Percentiles rank a stretch among this genome's conserved stretches.
phyloP scores from a whole-genome alignment of 2,113 vertebrate genomes.

The Chascanopsetta lugubris region DNA sequence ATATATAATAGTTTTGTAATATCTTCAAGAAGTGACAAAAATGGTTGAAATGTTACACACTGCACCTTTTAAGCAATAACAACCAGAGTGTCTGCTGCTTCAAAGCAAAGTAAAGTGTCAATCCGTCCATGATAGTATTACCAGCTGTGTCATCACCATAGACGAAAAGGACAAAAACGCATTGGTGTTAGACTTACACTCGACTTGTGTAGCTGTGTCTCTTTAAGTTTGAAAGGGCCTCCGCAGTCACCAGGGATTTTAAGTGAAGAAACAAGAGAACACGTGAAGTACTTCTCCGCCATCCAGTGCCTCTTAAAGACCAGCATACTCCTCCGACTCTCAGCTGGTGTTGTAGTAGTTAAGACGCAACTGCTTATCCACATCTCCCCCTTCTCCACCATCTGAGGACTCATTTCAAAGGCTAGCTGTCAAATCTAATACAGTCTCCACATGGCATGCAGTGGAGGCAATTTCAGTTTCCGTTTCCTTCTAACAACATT shows the following conservation, averaged over 20 bases:
- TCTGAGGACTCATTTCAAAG: constrained; percentile 21
- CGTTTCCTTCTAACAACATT: not conserved
- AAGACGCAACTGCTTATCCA: too few species aligned
- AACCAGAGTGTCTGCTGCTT: not conserved
- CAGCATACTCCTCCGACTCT: too few species aligned
- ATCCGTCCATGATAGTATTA: not conserved
- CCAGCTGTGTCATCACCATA: constrained; percentile 11
- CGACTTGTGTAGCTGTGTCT: not conserved
- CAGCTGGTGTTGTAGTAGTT: too few species aligned
- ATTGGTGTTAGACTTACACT: not conserved
- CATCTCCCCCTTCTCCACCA: constrained; percentile 3
- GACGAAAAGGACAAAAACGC: constrained; percentile 13
- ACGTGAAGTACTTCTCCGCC: too few species aligned
- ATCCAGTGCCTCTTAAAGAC: constrained; percentile 4
- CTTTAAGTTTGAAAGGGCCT: constrained; percentile 26
- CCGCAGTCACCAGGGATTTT: constrained; percentile 13
- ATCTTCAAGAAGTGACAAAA: too few species aligned
- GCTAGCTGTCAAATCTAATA: not conserved
- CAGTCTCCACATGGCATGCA: constrained; percentile 7
- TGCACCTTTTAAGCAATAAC: constrained; percentile 9
- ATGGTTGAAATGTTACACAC: too few species aligned
- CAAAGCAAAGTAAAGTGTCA: not conserved
- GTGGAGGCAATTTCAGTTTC: constrained; percentile 1
- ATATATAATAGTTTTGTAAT: too few species aligned
- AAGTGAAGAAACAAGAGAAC: too few species aligned